phyloP scores from a whole-genome alignment of 1,140 invertebrate genomes.

The Araneus ventricosus region DNA sequence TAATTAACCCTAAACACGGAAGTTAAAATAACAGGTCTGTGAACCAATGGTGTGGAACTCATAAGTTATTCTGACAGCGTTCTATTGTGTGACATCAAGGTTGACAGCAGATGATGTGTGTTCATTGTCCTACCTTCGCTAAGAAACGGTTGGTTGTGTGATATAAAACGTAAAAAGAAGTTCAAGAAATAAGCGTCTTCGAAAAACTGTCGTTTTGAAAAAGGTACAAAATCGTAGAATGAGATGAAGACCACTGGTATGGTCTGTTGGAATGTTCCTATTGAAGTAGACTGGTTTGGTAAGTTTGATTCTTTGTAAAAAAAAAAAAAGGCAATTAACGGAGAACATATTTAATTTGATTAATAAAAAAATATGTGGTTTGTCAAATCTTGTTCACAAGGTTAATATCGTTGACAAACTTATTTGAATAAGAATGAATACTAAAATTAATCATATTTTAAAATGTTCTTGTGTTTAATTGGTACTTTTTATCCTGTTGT shows the following conservation, averaged over 20 bases:
- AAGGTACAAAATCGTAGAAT: neutral
- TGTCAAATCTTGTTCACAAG: no score
- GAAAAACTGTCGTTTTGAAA: neutral
- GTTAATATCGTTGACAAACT: no score
- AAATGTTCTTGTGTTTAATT: no score
- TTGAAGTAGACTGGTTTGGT: constrained; percentile 67
- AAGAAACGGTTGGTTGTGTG: neutral
- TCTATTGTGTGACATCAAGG: neutral
- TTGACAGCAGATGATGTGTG: neutral
- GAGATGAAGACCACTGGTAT: constrained; percentile 65
- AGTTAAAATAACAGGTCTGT: constrained; percentile 38
- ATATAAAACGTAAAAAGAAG: neutral
- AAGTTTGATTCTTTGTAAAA: constrained; percentile 82
- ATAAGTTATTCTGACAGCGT: neutral
- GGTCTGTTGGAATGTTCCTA: constrained; percentile 70
- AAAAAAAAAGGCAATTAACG: constrained; percentile 77
- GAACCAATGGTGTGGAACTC: constrained; percentile 41
- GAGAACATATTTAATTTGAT: constrained; percentile 82
- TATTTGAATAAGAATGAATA: no score
- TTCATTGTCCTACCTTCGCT: neutral
- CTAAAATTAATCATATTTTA: no score
- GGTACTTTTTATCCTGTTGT: no score
- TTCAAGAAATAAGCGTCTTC: neutral
- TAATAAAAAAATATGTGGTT: constrained; percentile 77
- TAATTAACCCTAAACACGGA: constrained; percentile 37